Evolutionary conservation across 2,888 invertebrate species (phyloP), one percentile per base, ranked within the genome.

Genomic region (Neria commutata): DNA sequence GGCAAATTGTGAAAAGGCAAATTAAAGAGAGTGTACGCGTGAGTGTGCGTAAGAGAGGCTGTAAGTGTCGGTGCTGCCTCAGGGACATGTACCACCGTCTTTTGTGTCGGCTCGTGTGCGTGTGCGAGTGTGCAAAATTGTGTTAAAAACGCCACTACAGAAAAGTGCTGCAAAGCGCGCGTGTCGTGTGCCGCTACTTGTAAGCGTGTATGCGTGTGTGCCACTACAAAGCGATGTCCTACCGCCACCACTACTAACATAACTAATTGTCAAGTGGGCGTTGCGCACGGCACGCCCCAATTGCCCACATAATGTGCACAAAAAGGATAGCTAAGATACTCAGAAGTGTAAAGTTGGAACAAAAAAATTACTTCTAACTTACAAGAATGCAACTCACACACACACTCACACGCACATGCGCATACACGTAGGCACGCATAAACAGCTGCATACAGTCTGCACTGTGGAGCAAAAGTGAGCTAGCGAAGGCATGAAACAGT

Each of bases 101-200:
- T 47, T 47, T 25, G 33, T 19, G 29, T 40, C 49, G 8, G 26
- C 11, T 11, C 3, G 52, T n/a, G 34, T 37, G n/a, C 21, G 21
- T 33, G 58, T 16, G 24, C 60, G 56, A 53, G 53, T 56, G 6
- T 19, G 58, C 26, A 48, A 25, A 50, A 65, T 67, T 65, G 64
- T 60, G 60, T n/a, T n/a, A n/a, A n/a, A n/a, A n/a, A n/a, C n/a
- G n/a, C n/a, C n/a, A n/a, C n/a, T n/a, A n/a, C n/a, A n/a, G n/a
- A n/a, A n/a, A n/a, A n/a, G n/a, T n/a, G n/a, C n/a, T n/a, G n/a
- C n/a, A n/a, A n/a, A n/a, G n/a, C n/a, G n/a, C n/a, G n/a, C n/a
- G n/a, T n/a, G n/a, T n/a, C n/a, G n/a, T 56, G 50, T 63, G 57
- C 21, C 3, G 51, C 49, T 50, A 29, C 29, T 21, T 52, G 33